Conservation (phyloP, 2,888 invertebrate genomes). For the Clunio marinus region DNA sequence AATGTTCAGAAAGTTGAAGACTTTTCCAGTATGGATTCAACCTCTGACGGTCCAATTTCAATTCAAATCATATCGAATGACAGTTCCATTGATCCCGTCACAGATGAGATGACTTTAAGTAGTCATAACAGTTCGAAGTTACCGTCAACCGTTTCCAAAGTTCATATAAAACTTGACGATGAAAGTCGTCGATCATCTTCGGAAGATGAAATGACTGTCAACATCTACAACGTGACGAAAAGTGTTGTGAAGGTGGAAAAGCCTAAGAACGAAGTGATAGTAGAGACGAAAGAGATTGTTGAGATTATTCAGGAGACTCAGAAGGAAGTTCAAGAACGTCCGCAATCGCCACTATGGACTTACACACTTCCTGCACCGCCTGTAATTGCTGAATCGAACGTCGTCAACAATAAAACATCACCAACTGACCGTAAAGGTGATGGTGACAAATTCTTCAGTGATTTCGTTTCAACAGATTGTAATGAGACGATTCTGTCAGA, state of each 20-base stretch:
- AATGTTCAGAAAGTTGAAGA: not conserved
- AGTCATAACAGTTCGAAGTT: not conserved
- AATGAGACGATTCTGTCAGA: slow-evolving; percentile 38
- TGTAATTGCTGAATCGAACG: slow-evolving; percentile 37
- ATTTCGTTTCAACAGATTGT: slow-evolving; percentile 39
- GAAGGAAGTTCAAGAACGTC: slow-evolving; percentile 34
- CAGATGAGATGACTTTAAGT: not conserved
- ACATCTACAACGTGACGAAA: slow-evolving; percentile 34
- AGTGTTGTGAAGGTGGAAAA: slow-evolving; percentile 31
- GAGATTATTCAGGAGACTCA: not conserved
- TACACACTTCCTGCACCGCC: slow-evolving; percentile 42
- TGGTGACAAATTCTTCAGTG: slow-evolving; percentile 20
- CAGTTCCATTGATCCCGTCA: not conserved
- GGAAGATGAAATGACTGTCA: slow-evolving; percentile 35
- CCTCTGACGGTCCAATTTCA: slow-evolving; percentile 26
- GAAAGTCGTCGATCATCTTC: slow-evolving; percentile 17
- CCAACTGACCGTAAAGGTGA: slow-evolving; percentile 11
- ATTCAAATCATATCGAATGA: slow-evolving; percentile 28
- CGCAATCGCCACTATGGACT: slow-evolving; percentile 42
- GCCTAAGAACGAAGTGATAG: not conserved
- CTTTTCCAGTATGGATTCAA: not conserved
- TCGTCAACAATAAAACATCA: not conserved
- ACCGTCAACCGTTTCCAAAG: slow-evolving; percentile 31
- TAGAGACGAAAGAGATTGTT: not conserved
- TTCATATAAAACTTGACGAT: slow-evolving; percentile 25